Evolutionary conservation across 2,113 vertebrate genomes (phyloP), one percentile per base, ranked within the genome.

Genomic region (Triplophysa tibetana): DNA sequence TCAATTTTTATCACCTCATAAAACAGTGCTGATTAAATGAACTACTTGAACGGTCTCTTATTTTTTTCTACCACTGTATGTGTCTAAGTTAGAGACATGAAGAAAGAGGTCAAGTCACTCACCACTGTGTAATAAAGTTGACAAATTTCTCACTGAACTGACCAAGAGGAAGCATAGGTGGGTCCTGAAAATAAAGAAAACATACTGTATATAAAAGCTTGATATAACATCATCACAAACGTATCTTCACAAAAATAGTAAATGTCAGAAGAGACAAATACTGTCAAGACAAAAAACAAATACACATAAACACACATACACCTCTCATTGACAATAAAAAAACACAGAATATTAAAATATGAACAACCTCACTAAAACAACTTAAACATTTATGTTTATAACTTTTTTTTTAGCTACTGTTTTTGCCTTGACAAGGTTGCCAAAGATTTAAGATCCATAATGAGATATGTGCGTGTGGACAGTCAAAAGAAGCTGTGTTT

Each of bases 121-220:
- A 99, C 98, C 98, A 98, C 89, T 98, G 98, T 90, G 97, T 98
- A 92, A 99, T 96, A 91, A 99, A 98, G 94, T 99, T 94, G 89
- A 98, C 95, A 89, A 98, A 99, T 41, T 93, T 95, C 89, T 98
- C 96, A 17, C 94, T 99, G 94, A 99, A 99, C 89, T 98, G 95
- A 84, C 94, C 94, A 81, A 94, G 93, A 54, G 97, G 97, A 92
- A 99, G 94, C 85, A 98, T 94, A 0, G 98, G 97, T 82, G 97
- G 97, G 88, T 99, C 96, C 98, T 99, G 93, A 62, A 77, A 91
- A 77, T 50, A 38, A 56, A 63, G 2, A 83, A 14, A 75, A 65
- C 9, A 45, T 9, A 56, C 33, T 38, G 33, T 33, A 33, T 33
- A 38, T 38, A 38, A 38, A 38, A 45, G 43, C 43, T 45, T 45